Base-by-base conservation (phyloP, 1,140 invertebrate species). In the Cyphomyrmex costatus region DNA sequence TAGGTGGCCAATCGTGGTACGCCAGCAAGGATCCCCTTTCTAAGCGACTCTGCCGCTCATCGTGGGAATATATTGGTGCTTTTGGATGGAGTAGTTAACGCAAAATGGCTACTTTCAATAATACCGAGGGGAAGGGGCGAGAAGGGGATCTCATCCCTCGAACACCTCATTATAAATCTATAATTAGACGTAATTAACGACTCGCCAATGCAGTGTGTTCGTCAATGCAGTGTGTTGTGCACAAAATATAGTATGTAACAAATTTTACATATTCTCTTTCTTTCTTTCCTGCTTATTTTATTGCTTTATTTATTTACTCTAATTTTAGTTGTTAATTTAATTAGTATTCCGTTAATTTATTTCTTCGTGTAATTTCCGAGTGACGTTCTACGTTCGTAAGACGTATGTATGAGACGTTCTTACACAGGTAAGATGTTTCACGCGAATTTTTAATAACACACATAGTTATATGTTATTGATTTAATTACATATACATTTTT, bases 1-100 rank as follows among this genome's bases (percentile, higher is more conserved):
- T 95, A 95, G 94, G 94, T 92, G 85, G 86, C 94, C 94, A 95
- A 95, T 95, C 85, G 80, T 77, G 71, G 73, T 63, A 86, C 71
- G 74, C 74, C 86, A 42, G 66, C 86, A 86, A 60, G 30, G 71
- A 68, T 80, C 87, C 89, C 92, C 92, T 92, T 93, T 92, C 92
- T 92, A 92, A 93, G 80, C 79, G 68, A 71, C 74, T 86, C 65
- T 46, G 71, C 80, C 83, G 87, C 84, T 83, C 86, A 46, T 71
- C 87, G 65, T 58, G 70, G 76, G 73, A 71, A 76, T 58, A 71
- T 74, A 86, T 88, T 89, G 89, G 85, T 91, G 91, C 91, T 91
- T 92, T 91, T 90, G 73, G 86, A 65, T 46, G 42, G 46, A 85
- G 77, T 88, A 86, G 87, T 21, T 84, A 86, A 61, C 12, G 2